phyloP scores from a whole-genome alignment of 2,888 invertebrate species.

The Volucella inflata region DNA sequence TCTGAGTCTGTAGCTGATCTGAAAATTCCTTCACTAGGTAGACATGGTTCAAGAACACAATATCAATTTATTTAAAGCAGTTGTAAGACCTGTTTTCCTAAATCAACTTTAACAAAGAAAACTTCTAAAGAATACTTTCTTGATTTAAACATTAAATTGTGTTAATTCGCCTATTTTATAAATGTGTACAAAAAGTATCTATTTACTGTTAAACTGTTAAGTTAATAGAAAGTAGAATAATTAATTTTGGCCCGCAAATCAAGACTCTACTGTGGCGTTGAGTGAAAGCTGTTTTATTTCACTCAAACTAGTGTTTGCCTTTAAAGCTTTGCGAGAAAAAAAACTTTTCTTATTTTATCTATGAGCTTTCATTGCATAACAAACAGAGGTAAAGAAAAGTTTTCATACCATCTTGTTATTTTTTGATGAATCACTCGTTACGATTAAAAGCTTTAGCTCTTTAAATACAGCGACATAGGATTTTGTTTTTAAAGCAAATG shows the following conservation, averaged over 20 bases:
- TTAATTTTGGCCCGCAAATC: background rate
- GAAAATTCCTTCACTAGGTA: too few species aligned
- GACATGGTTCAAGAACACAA: too few species aligned
- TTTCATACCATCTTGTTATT: background rate
- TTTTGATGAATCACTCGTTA: background rate
- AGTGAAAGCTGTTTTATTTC: constrained; percentile 29
- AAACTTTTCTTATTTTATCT: background rate
- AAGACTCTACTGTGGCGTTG: constrained; percentile 4
- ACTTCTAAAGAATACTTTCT: too few species aligned
- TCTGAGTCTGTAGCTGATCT: too few species aligned
- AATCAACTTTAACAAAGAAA: too few species aligned
- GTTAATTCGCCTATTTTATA: too few species aligned
- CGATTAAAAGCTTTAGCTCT: background rate
- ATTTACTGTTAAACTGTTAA: background rate
- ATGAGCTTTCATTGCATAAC: constrained; percentile 10
- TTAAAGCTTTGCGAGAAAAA: constrained; percentile 2
- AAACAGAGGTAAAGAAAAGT: constrained; percentile 5
- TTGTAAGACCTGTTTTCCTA: too few species aligned
- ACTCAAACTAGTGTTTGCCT: constrained; percentile 15
- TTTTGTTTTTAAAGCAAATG: too few species aligned
- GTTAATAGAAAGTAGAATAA: background rate
- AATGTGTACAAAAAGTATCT: too few species aligned
- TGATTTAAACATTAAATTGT: too few species aligned
- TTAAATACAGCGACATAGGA: background rate
- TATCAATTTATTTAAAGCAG: too few species aligned